Conservation (phyloP, 1,140 invertebrate genomes). For the Drosophila simulans region DNA sequence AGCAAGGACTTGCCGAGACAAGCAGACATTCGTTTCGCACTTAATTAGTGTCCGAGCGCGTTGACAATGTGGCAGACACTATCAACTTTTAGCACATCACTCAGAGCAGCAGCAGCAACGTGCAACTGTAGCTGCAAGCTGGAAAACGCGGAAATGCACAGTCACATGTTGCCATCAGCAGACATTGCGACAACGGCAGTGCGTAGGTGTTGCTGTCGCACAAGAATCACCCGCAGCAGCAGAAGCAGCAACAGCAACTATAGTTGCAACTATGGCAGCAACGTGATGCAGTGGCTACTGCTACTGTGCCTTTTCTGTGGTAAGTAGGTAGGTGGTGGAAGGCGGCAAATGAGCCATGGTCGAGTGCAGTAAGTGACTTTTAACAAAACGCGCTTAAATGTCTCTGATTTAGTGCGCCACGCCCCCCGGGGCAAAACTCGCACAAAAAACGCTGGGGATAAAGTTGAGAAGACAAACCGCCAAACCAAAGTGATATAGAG, state of each 20-base stretch:
- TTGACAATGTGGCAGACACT: conserved; percentile 78
- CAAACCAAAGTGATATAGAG: conserved; percentile 62
- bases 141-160: conserved; percentile 69
- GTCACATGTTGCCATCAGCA: conserved; percentile 68
- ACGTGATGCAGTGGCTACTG: conserved; percentile 50
- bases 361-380: conserved; percentile 71
- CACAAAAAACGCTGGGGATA: conserved; percentile 32
- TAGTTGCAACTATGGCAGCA: conserved; percentile 17
- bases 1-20: conserved; percentile 24
- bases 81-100: conserved; percentile 70
- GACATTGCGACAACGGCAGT: conserved; percentile 34
- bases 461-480: conserved; percentile 35
- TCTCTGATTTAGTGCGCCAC: conserved; percentile 71
- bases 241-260: conserved; percentile 22
- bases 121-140: conserved; percentile 38
- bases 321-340: conserved; percentile 30
- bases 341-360: conserved; percentile 64
- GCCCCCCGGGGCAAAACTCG: conserved; percentile 3
- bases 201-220: conserved; percentile 62
- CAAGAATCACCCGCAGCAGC: conserved; percentile 27
- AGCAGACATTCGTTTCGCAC: conserved; percentile 69
- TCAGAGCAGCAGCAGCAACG: conserved; percentile 37
- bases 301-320: conserved; percentile 65
- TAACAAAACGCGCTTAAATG: conserved; percentile 78
- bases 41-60: conserved; percentile 74